phyloP scores from a whole-genome alignment of 2,797 vertebrate genomes.

The Paramormyrops hopkinsi region DNA sequence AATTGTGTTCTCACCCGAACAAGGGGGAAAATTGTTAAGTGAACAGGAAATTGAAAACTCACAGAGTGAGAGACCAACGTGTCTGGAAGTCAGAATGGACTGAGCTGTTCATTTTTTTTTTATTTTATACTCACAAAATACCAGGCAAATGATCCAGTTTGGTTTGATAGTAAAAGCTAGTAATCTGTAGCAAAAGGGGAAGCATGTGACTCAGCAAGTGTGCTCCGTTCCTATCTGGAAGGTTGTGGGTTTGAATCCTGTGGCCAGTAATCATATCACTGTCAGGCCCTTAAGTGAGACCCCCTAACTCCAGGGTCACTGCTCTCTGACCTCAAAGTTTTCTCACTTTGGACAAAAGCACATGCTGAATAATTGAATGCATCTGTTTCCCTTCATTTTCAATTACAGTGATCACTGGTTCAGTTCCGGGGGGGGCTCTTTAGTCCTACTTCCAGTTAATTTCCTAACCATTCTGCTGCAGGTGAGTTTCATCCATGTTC shows the following conservation, averaged over 20 bases:
- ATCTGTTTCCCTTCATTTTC: background rate
- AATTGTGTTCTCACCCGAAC: conserved; percentile 42
- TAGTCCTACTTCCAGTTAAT: background rate
- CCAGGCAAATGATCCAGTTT: background rate
- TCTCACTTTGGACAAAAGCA: background rate
- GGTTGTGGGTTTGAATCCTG: background rate
- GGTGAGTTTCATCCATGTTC: background rate
- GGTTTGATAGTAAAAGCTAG: background rate
- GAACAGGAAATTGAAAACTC: conserved; percentile 33
- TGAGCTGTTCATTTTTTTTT: background rate
- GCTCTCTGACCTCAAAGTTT: background rate
- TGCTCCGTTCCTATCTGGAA: background rate
- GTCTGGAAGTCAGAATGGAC: conserved; percentile 1
- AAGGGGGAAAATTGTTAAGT: conserved; percentile 50
- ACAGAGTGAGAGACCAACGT: background rate
- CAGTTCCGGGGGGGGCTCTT: background rate
- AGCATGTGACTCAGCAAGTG: background rate
- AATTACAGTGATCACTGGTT: background rate
- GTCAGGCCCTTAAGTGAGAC: background rate
- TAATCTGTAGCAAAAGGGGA: background rate
- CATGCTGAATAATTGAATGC: background rate
- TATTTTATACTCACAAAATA: background rate
- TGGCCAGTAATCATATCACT: background rate
- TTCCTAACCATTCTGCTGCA: background rate
- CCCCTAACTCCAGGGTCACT: background rate